These are phyloP conservation scores for Penaeus japonicus DNA, from an alignment of 1,140 invertebrate genomes.

Conservation along the genomic window DNA sequence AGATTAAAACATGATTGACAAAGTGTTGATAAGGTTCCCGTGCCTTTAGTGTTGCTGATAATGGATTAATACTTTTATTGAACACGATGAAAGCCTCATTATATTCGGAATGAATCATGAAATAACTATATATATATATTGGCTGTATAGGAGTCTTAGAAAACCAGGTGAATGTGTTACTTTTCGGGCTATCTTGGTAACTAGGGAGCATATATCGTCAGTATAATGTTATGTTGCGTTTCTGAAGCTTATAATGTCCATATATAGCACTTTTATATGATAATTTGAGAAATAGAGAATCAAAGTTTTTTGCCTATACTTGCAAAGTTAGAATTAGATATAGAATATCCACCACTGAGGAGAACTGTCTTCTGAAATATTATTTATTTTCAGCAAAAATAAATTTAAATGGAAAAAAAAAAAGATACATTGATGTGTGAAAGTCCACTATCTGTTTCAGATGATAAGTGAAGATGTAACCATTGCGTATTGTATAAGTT, in stretches of 20 bases:
- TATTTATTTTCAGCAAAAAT: conserved; percentile 51
- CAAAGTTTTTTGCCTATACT: conserved; percentile 53
- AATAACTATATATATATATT: background rate
- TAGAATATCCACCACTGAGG: conserved; percentile 25
- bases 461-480: conserved; percentile 51
- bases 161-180: background rate
- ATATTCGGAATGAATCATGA: background rate
- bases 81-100: too few relatives aligned
- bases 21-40: conserved; percentile 44
- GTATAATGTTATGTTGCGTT: too few relatives aligned
- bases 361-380: conserved; percentile 27
- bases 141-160: background rate
- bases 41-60: conserved; percentile 48
- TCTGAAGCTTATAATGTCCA: conserved; percentile 40
- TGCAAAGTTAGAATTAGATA: conserved; percentile 53
- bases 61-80: background rate
- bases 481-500: conserved; percentile 42
- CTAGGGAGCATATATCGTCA: background rate
- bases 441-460: conserved; percentile 51
- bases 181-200: background rate
- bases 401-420: conserved; percentile 17
- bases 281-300: conserved; percentile 51
- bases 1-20: conserved; percentile 1
- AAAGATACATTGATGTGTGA: conserved; percentile 28
- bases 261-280: conserved; percentile 45